phyloP scores from a whole-genome alignment of 1,140 invertebrate species.

The Cherax quadricarinatus region DNA sequence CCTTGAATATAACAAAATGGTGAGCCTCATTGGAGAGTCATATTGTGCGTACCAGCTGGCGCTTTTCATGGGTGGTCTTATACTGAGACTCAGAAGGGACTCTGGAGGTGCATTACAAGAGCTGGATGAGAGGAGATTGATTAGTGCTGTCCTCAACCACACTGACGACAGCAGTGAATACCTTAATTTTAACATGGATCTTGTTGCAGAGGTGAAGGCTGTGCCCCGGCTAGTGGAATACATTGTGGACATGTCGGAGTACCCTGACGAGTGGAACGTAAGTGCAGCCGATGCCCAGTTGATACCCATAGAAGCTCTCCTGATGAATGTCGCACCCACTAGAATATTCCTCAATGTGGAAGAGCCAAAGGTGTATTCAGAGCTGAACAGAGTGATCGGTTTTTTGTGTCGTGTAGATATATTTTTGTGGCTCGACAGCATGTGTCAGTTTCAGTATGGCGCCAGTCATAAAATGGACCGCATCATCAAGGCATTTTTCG shows the following conservation, averaged over 20 bases:
- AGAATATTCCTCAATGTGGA: constrained; percentile 68
- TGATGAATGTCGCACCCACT: constrained; percentile 62
- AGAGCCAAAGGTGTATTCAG: constrained; percentile 49
- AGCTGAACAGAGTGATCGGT: constrained; percentile 43
- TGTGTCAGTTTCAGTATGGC: constrained; percentile 63
- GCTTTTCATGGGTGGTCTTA: constrained; percentile 24
- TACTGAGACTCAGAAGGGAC: neutral
- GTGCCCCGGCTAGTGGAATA: constrained; percentile 47
- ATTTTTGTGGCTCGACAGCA: constrained; percentile 70
- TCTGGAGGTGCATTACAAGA: neutral
- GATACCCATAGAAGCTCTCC: constrained; percentile 56
- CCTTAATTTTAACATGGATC: constrained; percentile 59
- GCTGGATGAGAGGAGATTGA: constrained; percentile 24
- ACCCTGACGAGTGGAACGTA: constrained; percentile 71
- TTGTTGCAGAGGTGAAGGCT: constrained; percentile 60
- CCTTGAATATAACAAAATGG: neutral
- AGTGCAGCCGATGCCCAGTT: constrained; percentile 43
- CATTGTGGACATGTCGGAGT: constrained; percentile 66
- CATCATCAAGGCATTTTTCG: constrained; percentile 48
- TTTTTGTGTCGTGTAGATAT: constrained; percentile 70
- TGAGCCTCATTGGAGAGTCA: neutral
- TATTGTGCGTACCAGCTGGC: constrained; percentile 9
- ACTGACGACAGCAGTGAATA: constrained; percentile 56
- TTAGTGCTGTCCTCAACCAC: constrained; percentile 52
- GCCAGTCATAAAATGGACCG: constrained; percentile 53